Base-by-base conservation (phyloP, 2,797 vertebrate species). In the Corythornis leucogaster region DNA sequence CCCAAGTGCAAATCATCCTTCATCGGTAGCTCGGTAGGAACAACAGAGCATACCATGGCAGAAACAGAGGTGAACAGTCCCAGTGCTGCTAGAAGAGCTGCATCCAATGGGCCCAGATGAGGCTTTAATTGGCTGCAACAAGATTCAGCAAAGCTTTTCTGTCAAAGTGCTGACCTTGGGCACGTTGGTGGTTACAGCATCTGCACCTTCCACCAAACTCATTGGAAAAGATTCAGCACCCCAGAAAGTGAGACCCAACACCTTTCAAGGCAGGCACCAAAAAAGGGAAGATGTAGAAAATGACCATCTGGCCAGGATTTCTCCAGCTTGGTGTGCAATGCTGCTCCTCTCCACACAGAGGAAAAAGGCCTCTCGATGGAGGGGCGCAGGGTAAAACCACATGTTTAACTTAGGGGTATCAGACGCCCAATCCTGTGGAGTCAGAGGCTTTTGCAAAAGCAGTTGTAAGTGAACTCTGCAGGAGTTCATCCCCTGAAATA, bases 401-500 rank as follows among this genome's bases (percentile, higher is more conserved):
- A 15, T 5, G 45, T 87, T 80, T 55, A 35, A 80, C 43, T 45
- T 15, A 1, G 31, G 38, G 28, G 24, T 54, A 71, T 57, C 24
- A 25, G 66, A 31, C 15, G 4, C 77, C n/a, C 69, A 13, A 2
- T 31, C 66, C 85, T 51, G 80, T 80, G 16, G 81, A 84, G 64
- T 12, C 4, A 5, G 85, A 70, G 63, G 61, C 51, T 93, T 71
- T 62, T 54, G 76, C 57, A 74, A 89, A 68, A 67, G 85, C 93
- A 78, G 88, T 74, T 0, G 12, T 43, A 59, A 94, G 89, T 73
- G 87, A 94, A 95, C 92, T 76, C 91, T 24, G 79, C 82, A 69
- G 92, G 89, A 95, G 92, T 95, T 95, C 92, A 93, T 58, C 87
- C 87, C 84, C 87, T 92, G 94, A 91, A 96, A 96, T 40, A 66